Base-by-base conservation (phyloP, 2,888 invertebrate species). In the Tetheella fluctuosa region DNA sequence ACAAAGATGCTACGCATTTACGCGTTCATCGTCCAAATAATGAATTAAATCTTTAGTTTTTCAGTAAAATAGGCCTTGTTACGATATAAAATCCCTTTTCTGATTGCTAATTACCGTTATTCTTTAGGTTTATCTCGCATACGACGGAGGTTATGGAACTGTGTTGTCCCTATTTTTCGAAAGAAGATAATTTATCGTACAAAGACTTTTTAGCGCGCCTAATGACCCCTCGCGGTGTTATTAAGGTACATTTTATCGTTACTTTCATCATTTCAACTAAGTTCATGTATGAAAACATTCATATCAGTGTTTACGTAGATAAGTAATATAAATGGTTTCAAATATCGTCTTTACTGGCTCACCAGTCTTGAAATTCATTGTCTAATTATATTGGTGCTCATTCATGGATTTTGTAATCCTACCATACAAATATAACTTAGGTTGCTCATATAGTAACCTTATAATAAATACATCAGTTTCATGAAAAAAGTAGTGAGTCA, bases 1-100 rank as follows among this genome's bases (percentile, higher is more conserved):
- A 88, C 87, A 88, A 89, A 88, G 90, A 90, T 91, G 89, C 91
- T 91, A 92, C 92, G 92, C 92, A 93, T 90, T 89, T 89, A 79
- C 75, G 63, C 69, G 75, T 66, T 79, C 81, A 83, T 84, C 79
- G 65, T 69, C 61, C 64, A 82, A 84, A 74, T 90, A 90, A 90
- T 92, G 91, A 92, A 89, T 92, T 89, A 91, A 91, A 90, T 85
- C 68, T 64, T 64, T 69, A 72, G 63, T 88, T 79, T 86, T 87
- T 82, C 74, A 56, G 59, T 64, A 57, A 79, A 86, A 70, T 80
- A 74, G 71, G 59, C 64, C 65, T 69, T 60, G 70, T 79, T 77
- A 78, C 65, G 55, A 64, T 59, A 64, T 72, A 71, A 58, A 66
- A 81, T 74, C 68, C 70, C 55, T 73, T 67, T 65, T 70, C 69